phyloP scores from a whole-genome alignment of 2,113 vertebrate genomes.

The Megaptera novaeangliae region DNA sequence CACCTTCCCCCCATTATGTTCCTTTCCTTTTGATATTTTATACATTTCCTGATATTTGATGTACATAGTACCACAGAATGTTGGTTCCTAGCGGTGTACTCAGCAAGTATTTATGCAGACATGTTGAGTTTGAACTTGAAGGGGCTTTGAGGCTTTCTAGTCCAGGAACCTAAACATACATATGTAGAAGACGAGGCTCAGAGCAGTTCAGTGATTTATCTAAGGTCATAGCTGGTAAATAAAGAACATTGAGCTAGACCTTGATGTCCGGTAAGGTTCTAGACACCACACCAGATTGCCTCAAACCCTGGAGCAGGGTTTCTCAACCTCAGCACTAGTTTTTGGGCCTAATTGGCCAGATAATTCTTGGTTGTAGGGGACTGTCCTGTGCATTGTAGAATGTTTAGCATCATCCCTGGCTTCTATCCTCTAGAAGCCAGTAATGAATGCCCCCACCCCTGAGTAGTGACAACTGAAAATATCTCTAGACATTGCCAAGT shows the following conservation, averaged over 20 bases:
- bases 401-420: background rate
- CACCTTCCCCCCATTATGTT: background rate
- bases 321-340: background rate
- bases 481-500: background rate
- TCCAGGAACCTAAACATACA: background rate
- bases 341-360: background rate
- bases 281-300: background rate
- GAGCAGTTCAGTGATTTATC: background rate
- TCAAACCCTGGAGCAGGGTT: background rate
- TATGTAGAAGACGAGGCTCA: background rate
- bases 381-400: background rate
- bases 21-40: background rate
- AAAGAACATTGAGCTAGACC: background rate
- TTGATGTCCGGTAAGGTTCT: background rate
- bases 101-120: background rate
- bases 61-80: background rate
- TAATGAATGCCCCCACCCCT: background rate
- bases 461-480: background rate
- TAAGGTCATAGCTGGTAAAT: background rate
- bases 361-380: background rate
- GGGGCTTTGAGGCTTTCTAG: background rate
- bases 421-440: background rate
- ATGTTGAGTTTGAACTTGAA: background rate
- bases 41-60: background rate
- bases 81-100: background rate